These are phyloP conservation scores for Rhynchophorus ferrugineus DNA, from an alignment of 1,140 invertebrate species.

Conservation along the genomic window DNA sequence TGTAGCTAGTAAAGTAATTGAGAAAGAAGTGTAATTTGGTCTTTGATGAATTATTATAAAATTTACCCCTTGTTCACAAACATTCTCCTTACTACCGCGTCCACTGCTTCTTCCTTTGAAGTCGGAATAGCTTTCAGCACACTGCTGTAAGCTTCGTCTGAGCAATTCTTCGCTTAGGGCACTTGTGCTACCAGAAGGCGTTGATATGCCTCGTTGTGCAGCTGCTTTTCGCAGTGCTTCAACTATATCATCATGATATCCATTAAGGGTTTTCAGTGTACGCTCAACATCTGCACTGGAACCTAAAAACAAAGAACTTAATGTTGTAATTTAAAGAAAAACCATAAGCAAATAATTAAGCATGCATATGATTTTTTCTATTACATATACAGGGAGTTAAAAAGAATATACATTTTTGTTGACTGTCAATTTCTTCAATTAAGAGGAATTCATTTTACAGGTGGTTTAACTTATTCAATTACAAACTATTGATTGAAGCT, in stretches of 20 bases:
- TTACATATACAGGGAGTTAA: too few species aligned
- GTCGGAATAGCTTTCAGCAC: conserved; percentile 49
- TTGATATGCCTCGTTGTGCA: conserved; percentile 55
- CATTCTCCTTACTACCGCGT: conserved; percentile 54
- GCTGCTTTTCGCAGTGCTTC: conserved; percentile 78
- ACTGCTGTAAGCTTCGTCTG: conserved; percentile 59
- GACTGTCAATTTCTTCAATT: too few species aligned
- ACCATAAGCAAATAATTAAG: too few species aligned
- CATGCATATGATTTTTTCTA: too few species aligned
- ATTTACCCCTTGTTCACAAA: conserved; percentile 49
- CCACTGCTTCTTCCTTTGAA: conserved; percentile 46
- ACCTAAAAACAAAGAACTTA: conserved; percentile 12
- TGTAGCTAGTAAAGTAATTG: conserved; percentile 10
- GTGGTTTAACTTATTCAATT: too few species aligned
- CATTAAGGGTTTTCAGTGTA: conserved; percentile 76
- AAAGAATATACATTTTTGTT: too few species aligned
- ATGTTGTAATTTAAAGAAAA: background rate
- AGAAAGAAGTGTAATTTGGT: background rate
- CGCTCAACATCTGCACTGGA: conserved; percentile 65
- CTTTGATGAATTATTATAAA: background rate
- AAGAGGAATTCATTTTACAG: too few species aligned
- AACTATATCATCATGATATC: conserved; percentile 87
- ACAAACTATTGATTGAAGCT: too few species aligned
- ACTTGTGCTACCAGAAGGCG: conserved; percentile 52
- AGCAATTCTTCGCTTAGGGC: conserved; percentile 54